A percentile compares a stretch with the other conserved stretches of the same genome.
Conservation (phyloP, 2,888 invertebrate genomes). For the Dolichomitus sp. region DNA sequence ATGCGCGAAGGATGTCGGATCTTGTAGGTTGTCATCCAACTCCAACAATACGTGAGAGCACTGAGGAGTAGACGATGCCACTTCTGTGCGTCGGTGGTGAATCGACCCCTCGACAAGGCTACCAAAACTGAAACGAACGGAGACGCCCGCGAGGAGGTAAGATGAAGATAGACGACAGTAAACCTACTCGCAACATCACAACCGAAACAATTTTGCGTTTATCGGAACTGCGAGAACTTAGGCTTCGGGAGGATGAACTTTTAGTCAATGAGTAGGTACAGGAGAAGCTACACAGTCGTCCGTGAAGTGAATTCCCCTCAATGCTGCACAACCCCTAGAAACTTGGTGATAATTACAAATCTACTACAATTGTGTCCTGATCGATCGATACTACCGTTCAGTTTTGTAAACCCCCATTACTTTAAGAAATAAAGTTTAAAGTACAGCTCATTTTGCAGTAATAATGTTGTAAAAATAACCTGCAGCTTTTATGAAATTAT, state of each 20-base stretch:
- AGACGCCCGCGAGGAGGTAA: constrained; percentile 37
- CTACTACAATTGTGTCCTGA: constrained; percentile 6
- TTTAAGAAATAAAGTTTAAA: no score
- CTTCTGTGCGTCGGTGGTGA: constrained; percentile 10
- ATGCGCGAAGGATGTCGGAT: constrained; percentile 41
- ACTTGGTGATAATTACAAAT: constrained; percentile 40
- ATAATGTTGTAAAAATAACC: no score
- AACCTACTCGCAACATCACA: constrained; percentile 10
- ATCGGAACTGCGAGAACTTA: constrained; percentile 26
- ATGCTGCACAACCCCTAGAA: background rate
- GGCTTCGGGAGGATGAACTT: constrained; percentile 26
- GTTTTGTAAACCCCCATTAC: no score
- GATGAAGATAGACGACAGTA: constrained; percentile 45
- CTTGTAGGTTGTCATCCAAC: constrained; percentile 18
- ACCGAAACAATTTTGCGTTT: constrained; percentile 27
- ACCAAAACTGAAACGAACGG: constrained; percentile 28
- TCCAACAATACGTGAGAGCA: constrained; percentile 14
- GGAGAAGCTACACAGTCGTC: background rate
- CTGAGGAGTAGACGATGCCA: constrained; percentile 20
- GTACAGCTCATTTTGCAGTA: no score
- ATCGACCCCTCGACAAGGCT: constrained; percentile 31
- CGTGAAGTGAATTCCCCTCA: constrained; percentile 23
- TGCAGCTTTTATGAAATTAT: no score
- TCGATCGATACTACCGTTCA: constrained; percentile 9
- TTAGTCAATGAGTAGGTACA: constrained; percentile 29